Percentiles rank a stretch among this genome's conserved stretches.
These are phyloP conservation scores for Notodonta dromedarius DNA, from an alignment of 2,888 invertebrate species.

Conservation along the genomic window DNA sequence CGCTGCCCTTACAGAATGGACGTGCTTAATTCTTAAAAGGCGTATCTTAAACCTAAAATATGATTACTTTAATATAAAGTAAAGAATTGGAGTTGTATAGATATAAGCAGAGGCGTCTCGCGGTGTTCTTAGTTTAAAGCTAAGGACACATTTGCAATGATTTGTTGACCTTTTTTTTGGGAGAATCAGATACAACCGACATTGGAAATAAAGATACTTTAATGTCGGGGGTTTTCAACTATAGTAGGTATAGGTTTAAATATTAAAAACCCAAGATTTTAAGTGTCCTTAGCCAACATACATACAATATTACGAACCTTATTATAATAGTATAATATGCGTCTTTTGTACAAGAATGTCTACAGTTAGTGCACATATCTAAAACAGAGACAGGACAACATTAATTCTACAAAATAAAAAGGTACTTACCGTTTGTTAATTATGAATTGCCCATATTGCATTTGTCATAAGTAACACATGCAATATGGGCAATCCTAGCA, in stretches of 20 bases:
- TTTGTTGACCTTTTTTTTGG: too few relatives aligned
- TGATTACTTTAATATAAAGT: slow-evolving; percentile 73
- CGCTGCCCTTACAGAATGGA: slow-evolving; percentile 66
- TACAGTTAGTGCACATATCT: slow-evolving; percentile 31
- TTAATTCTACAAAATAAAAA: slow-evolving; percentile 35
- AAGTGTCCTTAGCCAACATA: neutral
- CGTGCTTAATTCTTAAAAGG: slow-evolving; percentile 66
- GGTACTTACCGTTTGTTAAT: neutral
- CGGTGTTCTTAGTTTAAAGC: neutral
- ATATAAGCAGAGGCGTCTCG: slow-evolving; percentile 9
- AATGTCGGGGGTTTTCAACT: too few relatives aligned
- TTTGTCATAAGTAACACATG: neutral
- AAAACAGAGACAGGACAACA: slow-evolving; percentile 59
- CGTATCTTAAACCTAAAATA: slow-evolving; percentile 62
- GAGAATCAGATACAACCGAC: too few relatives aligned
- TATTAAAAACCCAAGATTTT: neutral
- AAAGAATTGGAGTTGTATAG: slow-evolving; percentile 30
- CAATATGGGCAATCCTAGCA: too few relatives aligned
- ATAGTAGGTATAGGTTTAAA: too few relatives aligned
- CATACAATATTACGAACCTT: slow-evolving; percentile 12
- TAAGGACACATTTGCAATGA: neutral
- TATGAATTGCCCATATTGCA: neutral
- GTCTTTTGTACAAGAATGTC: slow-evolving; percentile 39
- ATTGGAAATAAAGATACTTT: too few relatives aligned
- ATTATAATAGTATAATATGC: slow-evolving; percentile 21